These are phyloP conservation scores for Nymphalis c-album DNA, from an alignment of 2,888 invertebrate genomes.

Conservation along the genomic window DNA sequence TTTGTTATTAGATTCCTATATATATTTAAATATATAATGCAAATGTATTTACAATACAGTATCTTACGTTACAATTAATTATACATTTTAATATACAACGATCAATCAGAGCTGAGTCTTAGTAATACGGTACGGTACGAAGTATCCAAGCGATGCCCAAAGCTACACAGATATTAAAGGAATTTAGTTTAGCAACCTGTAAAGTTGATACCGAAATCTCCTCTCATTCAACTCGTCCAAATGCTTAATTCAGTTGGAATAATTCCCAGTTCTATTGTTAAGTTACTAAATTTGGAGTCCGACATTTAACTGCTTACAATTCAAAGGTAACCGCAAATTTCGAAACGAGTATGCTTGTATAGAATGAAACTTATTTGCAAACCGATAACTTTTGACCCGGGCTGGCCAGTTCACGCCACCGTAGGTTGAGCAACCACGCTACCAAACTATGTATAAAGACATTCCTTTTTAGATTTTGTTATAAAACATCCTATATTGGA, in stretches of 20 bases:
- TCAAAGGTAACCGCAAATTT: constrained; percentile 80
- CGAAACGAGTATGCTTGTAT: constrained; percentile 73
- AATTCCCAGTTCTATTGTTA: constrained; percentile 78
- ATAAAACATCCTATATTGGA: constrained; percentile 37
- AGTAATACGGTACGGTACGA: constrained; percentile 46
- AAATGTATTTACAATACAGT: neutral
- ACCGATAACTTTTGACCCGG: constrained; percentile 74
- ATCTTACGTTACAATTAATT: neutral
- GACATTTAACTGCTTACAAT: constrained; percentile 80
- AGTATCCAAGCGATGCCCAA: constrained; percentile 60
- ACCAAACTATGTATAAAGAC: constrained; percentile 65
- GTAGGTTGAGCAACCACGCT: constrained; percentile 53
- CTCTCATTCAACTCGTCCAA: constrained; percentile 69
- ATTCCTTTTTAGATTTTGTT: constrained; percentile 53
- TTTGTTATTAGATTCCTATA: constrained; percentile 8
- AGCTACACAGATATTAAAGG: constrained; percentile 61
- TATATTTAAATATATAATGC: neutral
- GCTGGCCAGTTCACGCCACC: constrained; percentile 64
- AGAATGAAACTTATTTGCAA: constrained; percentile 77
- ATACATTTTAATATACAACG: neutral
- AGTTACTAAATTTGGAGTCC: constrained; percentile 76
- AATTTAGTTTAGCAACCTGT: constrained; percentile 71
- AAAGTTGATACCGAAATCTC: constrained; percentile 72
- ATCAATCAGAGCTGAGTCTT: constrained; percentile 22
- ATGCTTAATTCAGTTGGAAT: constrained; percentile 77